Evolutionary conservation across 2,797 vertebrate genomes (phyloP).

Genomic region (Bufotes viridis): DNA sequence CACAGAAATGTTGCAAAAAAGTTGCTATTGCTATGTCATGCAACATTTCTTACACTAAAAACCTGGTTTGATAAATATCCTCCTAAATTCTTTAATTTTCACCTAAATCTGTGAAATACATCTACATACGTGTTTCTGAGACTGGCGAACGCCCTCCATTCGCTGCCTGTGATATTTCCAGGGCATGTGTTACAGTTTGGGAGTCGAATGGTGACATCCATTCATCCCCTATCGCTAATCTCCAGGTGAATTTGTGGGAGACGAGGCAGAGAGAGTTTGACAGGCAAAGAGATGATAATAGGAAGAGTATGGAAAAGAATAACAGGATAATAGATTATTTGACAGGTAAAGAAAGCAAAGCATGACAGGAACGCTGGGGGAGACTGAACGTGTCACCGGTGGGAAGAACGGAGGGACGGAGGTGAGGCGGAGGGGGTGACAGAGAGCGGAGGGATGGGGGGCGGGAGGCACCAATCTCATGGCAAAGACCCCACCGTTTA

Average conservation of each 20-base stretch:
- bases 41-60: no score
- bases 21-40: no score
- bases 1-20: no score
- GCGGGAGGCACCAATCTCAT: neutral
- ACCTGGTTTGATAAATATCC: no score
- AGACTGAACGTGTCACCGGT: neutral
- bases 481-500: neutral
- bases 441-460: neutral
- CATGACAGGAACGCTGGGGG: slow-evolving; percentile 21
- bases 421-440: no score
- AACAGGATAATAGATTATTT: slow-evolving; percentile 44
- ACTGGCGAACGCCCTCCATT: neutral
- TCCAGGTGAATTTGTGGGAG: slow-evolving; percentile 29
- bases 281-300: slow-evolving; percentile 35
- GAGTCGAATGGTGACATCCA: neutral
- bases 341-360: slow-evolving; percentile 36
- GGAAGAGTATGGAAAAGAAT: slow-evolving; percentile 40
- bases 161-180: neutral
- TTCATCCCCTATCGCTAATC: slow-evolving; percentile 39
- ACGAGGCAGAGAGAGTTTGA: slow-evolving; percentile 24
- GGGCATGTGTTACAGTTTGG: neutral
- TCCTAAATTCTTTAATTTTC: neutral
- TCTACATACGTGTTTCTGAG: neutral
- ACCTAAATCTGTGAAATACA: neutral
- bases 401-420: neutral